Base-by-base conservation (phyloP, 2,888 invertebrate genomes). In the Morpho deidamia region DNA sequence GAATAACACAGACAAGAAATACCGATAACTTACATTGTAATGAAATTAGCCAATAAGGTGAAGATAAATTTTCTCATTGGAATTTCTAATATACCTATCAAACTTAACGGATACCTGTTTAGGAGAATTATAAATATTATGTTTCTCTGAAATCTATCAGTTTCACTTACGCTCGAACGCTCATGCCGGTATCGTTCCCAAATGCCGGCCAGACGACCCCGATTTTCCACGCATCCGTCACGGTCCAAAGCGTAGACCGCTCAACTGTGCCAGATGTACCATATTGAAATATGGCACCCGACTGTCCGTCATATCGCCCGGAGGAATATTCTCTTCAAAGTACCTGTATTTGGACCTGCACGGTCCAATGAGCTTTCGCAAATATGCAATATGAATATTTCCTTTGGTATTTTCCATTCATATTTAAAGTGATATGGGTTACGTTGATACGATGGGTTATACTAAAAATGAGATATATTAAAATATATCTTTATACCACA, bases 271-370 rank as follows among this genome's bases (percentile, higher is more conserved):
- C 70, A 70, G 73, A 76, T 79, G 81, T 73, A 68, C 72, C 81
- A 83, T 88, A 88, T 88, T 88, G 87, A 83, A 86, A 83, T 78
- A 79, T 70, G 71, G 64, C 79, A 74, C 70, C 72, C 73, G 76
- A 69, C 78, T 64, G 67, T 67, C 71, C 78, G 75, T 76, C 76
- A 76, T 77, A 69, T 76, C 71, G 71, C 78, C 81, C 78, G 73
- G 64, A 59, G 81, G 78, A 76, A 76, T 74, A 76, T 67, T 69
- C 72, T 72, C 75, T 76, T 76, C 74, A 77, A 76, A 79, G 72
- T 69, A 69, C 76, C 70, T 74, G 73, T 82, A 78, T 83, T 82
- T 82, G 23, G 80, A 75, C 65, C 77, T 78, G 56, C 70, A 75
- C 78, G 78, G 73, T 58, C 77, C 80, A 71, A 64, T 76, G 78